A percentile compares a stretch with the other conserved stretches of the same genome.
Evolutionary conservation across 2,113 vertebrate genomes (phyloP).

Genomic region (Coreoperca whiteheadi): DNA sequence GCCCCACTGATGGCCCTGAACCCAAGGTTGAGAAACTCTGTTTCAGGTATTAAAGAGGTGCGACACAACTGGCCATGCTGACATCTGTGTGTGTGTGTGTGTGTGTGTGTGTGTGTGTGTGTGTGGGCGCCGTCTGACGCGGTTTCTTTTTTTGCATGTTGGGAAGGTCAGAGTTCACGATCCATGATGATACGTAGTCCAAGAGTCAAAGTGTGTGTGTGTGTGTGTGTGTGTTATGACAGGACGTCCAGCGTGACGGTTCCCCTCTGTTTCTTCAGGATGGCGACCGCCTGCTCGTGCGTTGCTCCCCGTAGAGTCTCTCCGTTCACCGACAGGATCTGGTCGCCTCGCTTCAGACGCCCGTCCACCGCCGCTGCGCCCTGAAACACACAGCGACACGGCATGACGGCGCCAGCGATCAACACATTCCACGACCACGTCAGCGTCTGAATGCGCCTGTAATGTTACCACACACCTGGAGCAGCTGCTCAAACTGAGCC

Average conservation of each 20-base stretch:
- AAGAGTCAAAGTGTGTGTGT: slow-evolving; percentile 15
- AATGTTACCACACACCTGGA: too few species aligned
- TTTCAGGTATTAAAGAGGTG: neutral
- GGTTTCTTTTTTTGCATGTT: slow-evolving; percentile 54
- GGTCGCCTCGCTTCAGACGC: slow-evolving; percentile 91
- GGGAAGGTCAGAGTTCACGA: slow-evolving; percentile 44
- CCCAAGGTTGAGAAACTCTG: slow-evolving; percentile 30
- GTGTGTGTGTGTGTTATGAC: slow-evolving; percentile 80
- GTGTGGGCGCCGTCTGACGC: neutral
- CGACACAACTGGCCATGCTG: neutral
- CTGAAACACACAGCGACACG: slow-evolving; percentile 73
- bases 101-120: slow-evolving; percentile 17
- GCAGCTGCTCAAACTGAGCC: too few species aligned
- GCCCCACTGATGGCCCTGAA: neutral
- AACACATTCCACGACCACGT: neutral
- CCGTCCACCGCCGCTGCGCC: slow-evolving; percentile 93
- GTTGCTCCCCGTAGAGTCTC: slow-evolving; percentile 91
- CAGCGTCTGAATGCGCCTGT: too few species aligned
- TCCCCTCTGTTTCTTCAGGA: slow-evolving; percentile 92
- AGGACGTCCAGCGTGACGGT: slow-evolving; percentile 88
- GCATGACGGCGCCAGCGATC: neutral
- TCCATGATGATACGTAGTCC: neutral
- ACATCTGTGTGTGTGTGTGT: slow-evolving; percentile 10
- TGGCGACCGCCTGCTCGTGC: slow-evolving; percentile 92
- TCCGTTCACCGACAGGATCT: slow-evolving; percentile 92